Base-by-base conservation (phyloP, 2,888 invertebrate genomes). In the Sceliomorpha sp. region DNA sequence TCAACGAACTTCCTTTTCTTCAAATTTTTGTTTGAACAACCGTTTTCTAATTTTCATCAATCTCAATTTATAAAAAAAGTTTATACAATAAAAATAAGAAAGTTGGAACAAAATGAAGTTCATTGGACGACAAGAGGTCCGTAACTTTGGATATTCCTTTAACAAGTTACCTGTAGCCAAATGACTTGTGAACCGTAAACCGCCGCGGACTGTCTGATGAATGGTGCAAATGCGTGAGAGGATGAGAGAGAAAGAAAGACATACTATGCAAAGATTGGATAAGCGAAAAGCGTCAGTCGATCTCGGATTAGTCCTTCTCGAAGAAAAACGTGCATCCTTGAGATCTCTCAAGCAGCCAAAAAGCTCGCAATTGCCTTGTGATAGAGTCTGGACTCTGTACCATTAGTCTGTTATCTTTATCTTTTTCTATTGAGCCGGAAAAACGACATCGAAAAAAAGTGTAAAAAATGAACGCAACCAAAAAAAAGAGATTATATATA, bases 311-410 rank as follows among this genome's bases (percentile, higher is more conserved):
- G 56, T 66, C 26, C 55, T 37, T 39, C 40, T 27, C 45, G 53
- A 60, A 48, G 53, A 66, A 60, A 70, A 70, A 56, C 59, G 51
- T 69, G 56, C 59, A 55, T 67, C 55, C 45, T 69, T 53, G 70
- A 50, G 59, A 50, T 56, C 45, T 32, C 81, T 82, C 80, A 82
- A 82, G 80, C 75, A 73, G 72, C 70, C 75, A 79, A 78, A 80
- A 81, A 81, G 79, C 85, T 85, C 85, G 83, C 81, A 81, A 79
- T 70, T 79, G 82, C 82, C 85, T 87, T 87, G 87, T 87, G 87
- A 87, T 87, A 87, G 79, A 87, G 87, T 83, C 87, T 87, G 87
- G 87, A 87, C 87, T 80, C 70, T 71, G 72, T 70, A 67, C 44
- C 44, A 66, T 69, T 68, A 72, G 45, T 45, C 67, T 63, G 55